Conservation (phyloP, 2,113 vertebrate species). For the Synodontis membranacea region DNA sequence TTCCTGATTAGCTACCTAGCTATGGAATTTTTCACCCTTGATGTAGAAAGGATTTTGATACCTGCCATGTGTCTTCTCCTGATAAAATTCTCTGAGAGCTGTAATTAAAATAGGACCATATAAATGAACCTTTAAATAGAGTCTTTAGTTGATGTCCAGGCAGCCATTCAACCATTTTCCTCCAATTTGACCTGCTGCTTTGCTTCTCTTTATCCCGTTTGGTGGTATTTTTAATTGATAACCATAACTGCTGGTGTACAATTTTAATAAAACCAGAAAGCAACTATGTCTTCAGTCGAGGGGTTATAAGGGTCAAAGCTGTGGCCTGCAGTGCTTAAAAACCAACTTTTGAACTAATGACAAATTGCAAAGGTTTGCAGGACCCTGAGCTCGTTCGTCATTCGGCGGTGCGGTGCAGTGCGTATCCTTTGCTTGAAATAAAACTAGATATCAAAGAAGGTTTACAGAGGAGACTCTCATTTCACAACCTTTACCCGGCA, state of each 20-base stretch:
- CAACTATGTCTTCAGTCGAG: not conserved
- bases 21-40: not conserved
- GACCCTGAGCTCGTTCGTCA: not conserved
- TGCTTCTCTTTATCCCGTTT: not conserved
- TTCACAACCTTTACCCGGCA: not conserved
- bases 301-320: not conserved
- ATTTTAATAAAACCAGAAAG: not conserved
- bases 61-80: not conserved
- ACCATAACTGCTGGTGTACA: not conserved
- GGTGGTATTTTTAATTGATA: slow-evolving; percentile 1
- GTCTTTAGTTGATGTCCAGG: not conserved
- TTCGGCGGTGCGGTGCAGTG: not conserved
- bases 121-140: not conserved
- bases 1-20: not conserved
- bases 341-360: not conserved
- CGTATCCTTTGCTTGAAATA: not conserved
- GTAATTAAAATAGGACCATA: too few relatives aligned
- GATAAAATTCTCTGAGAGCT: not conserved
- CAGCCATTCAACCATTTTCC: not conserved
- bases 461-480: not conserved
- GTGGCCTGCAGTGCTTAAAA: not conserved
- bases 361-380: not conserved
- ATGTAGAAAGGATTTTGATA: not conserved
- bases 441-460: not conserved
- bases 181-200: not conserved